phyloP scores from a whole-genome alignment of 2,888 invertebrate species.

The Saturnia pavonia region DNA sequence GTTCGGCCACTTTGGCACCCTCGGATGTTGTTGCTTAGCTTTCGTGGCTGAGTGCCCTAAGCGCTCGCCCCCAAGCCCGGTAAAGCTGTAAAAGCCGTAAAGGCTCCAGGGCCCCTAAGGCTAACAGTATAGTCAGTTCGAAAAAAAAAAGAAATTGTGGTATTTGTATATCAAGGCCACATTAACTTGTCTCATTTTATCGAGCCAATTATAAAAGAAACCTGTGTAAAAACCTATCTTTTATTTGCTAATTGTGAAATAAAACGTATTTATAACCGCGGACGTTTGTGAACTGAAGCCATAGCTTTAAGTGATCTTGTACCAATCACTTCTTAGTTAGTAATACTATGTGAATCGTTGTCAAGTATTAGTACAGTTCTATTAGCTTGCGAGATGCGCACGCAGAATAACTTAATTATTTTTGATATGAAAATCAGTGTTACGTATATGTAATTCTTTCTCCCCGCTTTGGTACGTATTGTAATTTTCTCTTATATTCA shows the following conservation, averaged over 20 bases:
- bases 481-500: background rate
- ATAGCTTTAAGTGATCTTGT: background rate
- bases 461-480: background rate
- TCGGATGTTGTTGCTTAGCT: too few species aligned
- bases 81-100: too few species aligned
- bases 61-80: too few species aligned
- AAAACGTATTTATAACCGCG: conserved; percentile 8
- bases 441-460: background rate
- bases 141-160: too few species aligned
- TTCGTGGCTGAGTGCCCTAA: too few species aligned
- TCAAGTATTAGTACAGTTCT: conserved; percentile 3
- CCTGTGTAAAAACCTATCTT: too few species aligned
- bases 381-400: conserved; percentile 2
- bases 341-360: background rate
- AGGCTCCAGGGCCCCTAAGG: too few species aligned
- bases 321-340: conserved; percentile 9
- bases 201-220: too few species aligned
- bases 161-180: too few species aligned
- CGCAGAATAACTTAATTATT: background rate
- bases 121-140: too few species aligned
- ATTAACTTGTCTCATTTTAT: too few species aligned
- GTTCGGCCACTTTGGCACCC: too few species aligned
- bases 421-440: background rate
- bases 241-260: background rate
- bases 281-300: background rate